Conservation (phyloP, 2,797 vertebrate genomes). For the Phoxinus dragarum region DNA sequence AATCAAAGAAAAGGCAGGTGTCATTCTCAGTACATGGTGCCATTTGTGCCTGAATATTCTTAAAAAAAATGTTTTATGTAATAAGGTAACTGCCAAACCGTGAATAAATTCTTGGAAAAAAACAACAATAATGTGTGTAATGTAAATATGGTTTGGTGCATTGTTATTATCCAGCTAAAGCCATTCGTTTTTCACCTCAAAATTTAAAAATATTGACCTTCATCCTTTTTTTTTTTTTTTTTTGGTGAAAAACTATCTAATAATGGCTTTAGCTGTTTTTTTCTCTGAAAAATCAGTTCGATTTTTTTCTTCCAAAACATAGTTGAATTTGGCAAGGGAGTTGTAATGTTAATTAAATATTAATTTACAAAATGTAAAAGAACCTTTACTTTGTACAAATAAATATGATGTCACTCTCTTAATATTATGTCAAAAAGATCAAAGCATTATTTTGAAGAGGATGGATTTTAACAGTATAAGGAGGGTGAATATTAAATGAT, state of each 20-base stretch:
- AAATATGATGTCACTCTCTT: background rate
- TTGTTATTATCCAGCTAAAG: background rate
- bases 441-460: background rate
- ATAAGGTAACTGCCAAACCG: background rate
- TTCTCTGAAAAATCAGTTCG: background rate
- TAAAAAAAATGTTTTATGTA: too few species aligned
- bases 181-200: background rate
- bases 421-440: background rate
- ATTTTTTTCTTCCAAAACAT: background rate
- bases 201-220: background rate
- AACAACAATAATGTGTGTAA: background rate
- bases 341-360: background rate
- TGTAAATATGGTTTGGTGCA: background rate
- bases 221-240: background rate
- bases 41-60: background rate
- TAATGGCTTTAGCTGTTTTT: background rate
- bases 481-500: background rate
- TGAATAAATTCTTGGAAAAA: background rate
- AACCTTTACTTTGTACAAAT: background rate
- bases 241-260: background rate
- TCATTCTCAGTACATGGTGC: background rate
- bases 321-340: background rate
- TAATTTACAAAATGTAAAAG: background rate
- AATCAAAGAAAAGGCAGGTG: background rate
- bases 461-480: background rate